Conservation (phyloP, 2,113 vertebrate species). For the Irena cyanogastra region DNA sequence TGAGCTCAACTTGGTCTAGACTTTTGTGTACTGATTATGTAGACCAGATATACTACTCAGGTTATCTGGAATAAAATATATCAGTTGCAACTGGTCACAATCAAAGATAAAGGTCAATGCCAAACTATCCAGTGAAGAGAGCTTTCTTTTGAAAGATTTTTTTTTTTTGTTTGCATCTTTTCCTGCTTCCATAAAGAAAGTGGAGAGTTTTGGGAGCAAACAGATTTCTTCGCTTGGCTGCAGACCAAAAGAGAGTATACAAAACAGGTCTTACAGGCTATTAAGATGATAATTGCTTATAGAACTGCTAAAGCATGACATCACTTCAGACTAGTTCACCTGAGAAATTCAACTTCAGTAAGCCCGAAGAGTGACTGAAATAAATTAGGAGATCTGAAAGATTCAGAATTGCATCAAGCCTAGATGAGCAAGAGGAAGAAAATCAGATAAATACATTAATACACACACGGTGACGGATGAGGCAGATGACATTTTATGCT, state of each 20-base stretch:
- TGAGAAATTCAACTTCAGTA: constrained; percentile 73
- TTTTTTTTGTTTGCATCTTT: neutral
- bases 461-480: constrained; percentile 68
- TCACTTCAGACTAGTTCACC: constrained; percentile 71
- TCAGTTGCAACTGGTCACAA: neutral
- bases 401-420: constrained; percentile 68
- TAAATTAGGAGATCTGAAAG: constrained; percentile 75
- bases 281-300: constrained; percentile 75
- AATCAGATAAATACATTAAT: constrained; percentile 78
- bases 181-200: neutral
- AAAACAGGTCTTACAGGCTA: constrained; percentile 59
- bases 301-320: constrained; percentile 70
- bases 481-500: constrained; percentile 76
- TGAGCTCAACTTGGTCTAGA: neutral
- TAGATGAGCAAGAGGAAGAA: constrained; percentile 60
- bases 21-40: neutral
- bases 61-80: neutral
- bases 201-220: neutral
- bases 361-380: constrained; percentile 69
- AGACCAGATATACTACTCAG: neutral
- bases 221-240: constrained; percentile 16
- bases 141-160: neutral
- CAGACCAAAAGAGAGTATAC: constrained; percentile 52
- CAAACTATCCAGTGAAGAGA: neutral
- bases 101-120: neutral